Base-by-base conservation (phyloP, 2,113 vertebrate species). In the Galbula dea region DNA sequence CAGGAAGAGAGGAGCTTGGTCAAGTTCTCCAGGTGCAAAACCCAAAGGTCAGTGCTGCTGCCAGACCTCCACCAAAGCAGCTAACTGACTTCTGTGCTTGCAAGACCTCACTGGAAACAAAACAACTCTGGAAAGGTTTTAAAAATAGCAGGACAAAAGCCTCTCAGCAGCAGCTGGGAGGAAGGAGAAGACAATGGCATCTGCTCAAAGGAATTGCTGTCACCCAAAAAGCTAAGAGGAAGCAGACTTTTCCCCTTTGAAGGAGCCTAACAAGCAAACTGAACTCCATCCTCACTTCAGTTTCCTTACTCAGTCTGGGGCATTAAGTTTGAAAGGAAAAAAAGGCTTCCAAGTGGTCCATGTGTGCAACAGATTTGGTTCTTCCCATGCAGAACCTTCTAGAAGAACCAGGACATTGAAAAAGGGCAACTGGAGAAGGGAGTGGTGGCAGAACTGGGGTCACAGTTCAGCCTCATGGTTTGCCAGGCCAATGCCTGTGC, bases 161-260 rank as follows among this genome's bases (percentile, higher is more conserved):
- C 75, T 80, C 92, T 71, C 6, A n/a, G 30, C 18, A 93, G 57
- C 94, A 95, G 95, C 83, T 91, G 94, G 84, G 63, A 96, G 83
- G 82, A 96, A 94, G 94, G 41, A 75, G 12, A 73, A 95, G 78
- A 92, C 88, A 83, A 81, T 96, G 95, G 49, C 89, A 93, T 77
- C 59, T 83, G 78, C 77, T 88, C 54, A 41, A 43, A 94, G 86
- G 84, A 41, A 85, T 94, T 78, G 80, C 29, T 92, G 45, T 76
- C 88, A 84, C 88, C 93, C 94, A 73, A 89, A 95, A 88, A 46
- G 83, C 83, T 90, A 74, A 91, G 81, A 94, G 89, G 93, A 92
- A 89, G 74, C 93, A 96, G 85, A 86, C 57, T 26, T 52, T 55
- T 93, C 89, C 80, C 80, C 81, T 94, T 89, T 77, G 86, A 90